These are phyloP conservation scores for Crocodylus rhombifer DNA, from an alignment of 2,797 vertebrate genomes.

Conservation along the genomic window DNA sequence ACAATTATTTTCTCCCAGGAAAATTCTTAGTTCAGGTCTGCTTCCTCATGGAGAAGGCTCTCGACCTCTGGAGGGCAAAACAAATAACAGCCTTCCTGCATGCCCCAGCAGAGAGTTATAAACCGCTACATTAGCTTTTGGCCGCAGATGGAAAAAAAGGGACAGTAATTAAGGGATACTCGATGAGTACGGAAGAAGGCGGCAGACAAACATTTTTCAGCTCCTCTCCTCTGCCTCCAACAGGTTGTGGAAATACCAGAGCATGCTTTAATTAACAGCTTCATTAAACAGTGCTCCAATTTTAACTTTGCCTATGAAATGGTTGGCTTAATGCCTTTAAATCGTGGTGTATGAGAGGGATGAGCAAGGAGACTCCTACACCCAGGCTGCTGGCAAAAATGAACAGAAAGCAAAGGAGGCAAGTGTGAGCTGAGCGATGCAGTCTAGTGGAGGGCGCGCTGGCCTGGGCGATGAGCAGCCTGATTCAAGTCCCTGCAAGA, in stretches of 20 bases:
- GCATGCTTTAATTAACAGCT: constrained; percentile 42
- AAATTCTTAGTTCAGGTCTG: constrained; percentile 3
- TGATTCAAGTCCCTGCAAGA: background rate
- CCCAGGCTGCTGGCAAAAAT: background rate
- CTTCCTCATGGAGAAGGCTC: background rate
- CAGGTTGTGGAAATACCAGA: constrained; percentile 42
- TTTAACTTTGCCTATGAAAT: constrained; percentile 29
- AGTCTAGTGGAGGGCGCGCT: background rate
- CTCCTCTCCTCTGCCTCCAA: constrained; percentile 33
- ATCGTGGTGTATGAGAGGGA: background rate
- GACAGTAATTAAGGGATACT: constrained; percentile 58
- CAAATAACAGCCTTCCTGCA: background rate
- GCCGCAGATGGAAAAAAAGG: constrained; percentile 37
- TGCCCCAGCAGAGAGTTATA: background rate
- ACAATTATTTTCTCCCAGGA: constrained; percentile 40
- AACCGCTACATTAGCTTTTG: constrained; percentile 21
- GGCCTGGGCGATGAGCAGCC: background rate
- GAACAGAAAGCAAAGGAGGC: background rate
- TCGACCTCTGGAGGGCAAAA: constrained; percentile 43
- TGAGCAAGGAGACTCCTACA: background rate
- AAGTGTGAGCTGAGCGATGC: background rate
- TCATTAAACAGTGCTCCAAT: constrained; percentile 58
- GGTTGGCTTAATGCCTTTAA: background rate
- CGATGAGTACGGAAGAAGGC: constrained; percentile 15
- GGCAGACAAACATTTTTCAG: constrained; percentile 51